These are phyloP conservation scores for Pachyuromys duprasi DNA, from an alignment of 2,797 vertebrate genomes.

Conservation along the genomic window DNA sequence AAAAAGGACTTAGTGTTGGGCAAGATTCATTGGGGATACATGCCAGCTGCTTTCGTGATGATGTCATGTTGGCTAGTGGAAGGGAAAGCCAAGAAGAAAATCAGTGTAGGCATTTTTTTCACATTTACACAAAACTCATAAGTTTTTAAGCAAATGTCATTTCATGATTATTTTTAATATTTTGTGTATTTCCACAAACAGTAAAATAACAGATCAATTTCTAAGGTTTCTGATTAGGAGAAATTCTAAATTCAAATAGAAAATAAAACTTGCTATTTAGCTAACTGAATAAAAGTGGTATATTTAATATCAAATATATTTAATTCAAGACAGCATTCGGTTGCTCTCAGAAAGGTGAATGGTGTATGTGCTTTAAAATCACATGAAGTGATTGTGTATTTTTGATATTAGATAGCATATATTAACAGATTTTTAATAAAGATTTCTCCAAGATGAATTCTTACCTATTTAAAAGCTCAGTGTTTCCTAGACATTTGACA, in stretches of 20 bases:
- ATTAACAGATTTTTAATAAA: not conserved
- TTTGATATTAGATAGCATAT: not conserved
- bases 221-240: not conserved
- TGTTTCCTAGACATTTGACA: not conserved
- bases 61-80: not conserved
- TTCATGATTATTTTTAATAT: not conserved
- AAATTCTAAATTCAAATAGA: not conserved
- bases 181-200: not conserved
- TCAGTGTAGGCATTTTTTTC: not conserved
- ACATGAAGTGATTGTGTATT: not conserved
- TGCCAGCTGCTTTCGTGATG: not conserved
- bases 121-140: not conserved
- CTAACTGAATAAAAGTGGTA: not conserved
- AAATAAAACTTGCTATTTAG: not conserved
- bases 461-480: not conserved
- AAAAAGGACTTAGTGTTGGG: too few species aligned
- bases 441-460: not conserved
- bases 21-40: not conserved
- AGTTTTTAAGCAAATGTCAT: not conserved
- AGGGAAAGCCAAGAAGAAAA: not conserved
- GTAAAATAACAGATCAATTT: not conserved
- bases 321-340: not conserved
- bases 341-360: not conserved
- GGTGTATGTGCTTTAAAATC: not conserved
- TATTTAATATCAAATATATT: constrained; percentile 3